Evolutionary conservation across 2,113 vertebrate species (phyloP).

Genomic region (Erpornis zantholeuca): DNA sequence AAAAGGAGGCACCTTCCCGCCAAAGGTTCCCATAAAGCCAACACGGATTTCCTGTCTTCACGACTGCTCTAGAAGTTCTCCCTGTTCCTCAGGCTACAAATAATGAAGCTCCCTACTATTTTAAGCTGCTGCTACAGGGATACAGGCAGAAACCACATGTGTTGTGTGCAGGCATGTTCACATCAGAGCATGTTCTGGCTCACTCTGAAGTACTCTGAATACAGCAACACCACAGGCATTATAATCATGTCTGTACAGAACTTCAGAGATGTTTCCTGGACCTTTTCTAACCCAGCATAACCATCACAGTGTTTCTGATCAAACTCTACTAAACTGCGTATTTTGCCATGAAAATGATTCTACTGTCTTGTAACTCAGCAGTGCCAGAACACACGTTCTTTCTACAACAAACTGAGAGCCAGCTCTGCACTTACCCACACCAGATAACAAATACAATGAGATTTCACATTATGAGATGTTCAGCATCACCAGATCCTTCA

Average conservation of each 20-base stretch:
- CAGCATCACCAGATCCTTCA: not conserved
- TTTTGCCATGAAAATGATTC: not conserved
- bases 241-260: accelerated
- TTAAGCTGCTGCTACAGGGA: not conserved
- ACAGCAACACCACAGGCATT: not conserved
- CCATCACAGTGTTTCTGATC: not conserved
- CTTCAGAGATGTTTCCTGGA: not conserved
- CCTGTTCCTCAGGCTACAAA: not conserved
- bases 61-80: not conserved
- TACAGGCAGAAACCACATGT: not conserved
- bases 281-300: not conserved
- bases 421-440: not conserved
- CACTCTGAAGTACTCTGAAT: not conserved
- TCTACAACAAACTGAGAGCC: not conserved
- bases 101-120: not conserved
- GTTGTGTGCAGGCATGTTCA: not conserved
- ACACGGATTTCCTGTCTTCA: not conserved
- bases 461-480: accelerated
- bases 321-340: accelerated
- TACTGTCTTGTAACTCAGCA: not conserved
- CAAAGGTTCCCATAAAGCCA: not conserved
- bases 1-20: not conserved
- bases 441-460: not conserved
- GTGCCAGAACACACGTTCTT: not conserved
- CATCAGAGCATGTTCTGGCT: not conserved